A percentile compares a stretch with the other conserved stretches of the same genome.
Evolutionary conservation across 2,797 vertebrate genomes (phyloP).

Genomic region (Sternarchorhynchus goeldii): DNA sequence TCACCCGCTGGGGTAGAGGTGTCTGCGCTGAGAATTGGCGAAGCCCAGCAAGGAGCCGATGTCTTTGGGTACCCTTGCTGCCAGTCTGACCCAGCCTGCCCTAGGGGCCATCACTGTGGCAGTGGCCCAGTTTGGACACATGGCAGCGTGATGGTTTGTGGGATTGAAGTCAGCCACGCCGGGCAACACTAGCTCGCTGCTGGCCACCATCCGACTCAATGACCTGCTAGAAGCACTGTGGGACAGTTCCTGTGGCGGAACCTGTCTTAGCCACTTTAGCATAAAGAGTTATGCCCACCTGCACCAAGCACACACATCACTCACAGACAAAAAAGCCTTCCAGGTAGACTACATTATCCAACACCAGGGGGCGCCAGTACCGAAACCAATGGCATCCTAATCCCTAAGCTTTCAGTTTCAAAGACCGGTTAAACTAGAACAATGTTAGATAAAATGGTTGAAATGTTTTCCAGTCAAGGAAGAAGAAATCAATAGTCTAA

Average conservation of each 20-base stretch:
- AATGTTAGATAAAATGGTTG: not conserved
- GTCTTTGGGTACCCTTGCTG: slow-evolving; percentile 63
- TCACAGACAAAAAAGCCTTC: slow-evolving; percentile 41
- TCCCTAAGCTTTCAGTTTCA: slow-evolving; percentile 12
- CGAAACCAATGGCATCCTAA: slow-evolving; percentile 7
- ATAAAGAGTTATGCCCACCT: slow-evolving; percentile 47
- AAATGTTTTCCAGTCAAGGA: not conserved
- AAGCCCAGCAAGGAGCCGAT: slow-evolving; percentile 54
- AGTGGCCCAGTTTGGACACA: no score
- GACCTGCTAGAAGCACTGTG: slow-evolving; percentile 50
- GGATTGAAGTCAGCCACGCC: slow-evolving; percentile 33
- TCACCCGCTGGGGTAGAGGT: no score
- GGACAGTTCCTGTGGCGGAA: slow-evolving; percentile 33
- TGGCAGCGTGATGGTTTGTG: slow-evolving; percentile 23
- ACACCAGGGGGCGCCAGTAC: slow-evolving; percentile 42
- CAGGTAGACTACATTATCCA: slow-evolving; percentile 53
- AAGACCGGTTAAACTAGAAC: not conserved
- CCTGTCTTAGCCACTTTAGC: slow-evolving; percentile 32
- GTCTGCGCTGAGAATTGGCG: slow-evolving; percentile 54
- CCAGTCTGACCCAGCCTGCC: slow-evolving; percentile 50
- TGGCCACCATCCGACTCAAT: slow-evolving; percentile 54
- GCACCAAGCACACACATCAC: slow-evolving; percentile 47
- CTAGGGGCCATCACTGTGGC: slow-evolving; percentile 34
- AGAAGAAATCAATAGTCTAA: not conserved
- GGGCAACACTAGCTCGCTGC: slow-evolving; percentile 52